phyloP scores from a whole-genome alignment of 2,888 invertebrate genomes.

The Oscheius sp. region DNA sequence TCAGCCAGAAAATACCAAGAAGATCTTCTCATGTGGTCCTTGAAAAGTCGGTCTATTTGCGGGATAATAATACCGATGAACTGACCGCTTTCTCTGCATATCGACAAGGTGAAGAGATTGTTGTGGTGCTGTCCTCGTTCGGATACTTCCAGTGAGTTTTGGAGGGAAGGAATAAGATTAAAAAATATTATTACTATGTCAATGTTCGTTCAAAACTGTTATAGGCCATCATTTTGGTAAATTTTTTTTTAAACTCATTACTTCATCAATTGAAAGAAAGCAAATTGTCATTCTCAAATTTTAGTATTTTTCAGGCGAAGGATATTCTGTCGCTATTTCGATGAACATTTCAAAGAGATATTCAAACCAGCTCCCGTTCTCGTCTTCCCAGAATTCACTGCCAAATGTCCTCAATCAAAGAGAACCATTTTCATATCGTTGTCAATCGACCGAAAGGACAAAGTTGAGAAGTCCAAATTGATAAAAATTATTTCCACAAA shows the following conservation, averaged over 20 bases:
- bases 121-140: constrained; percentile 40
- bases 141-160: constrained; percentile 43
- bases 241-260: too few relatives aligned
- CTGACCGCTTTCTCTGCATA: constrained; percentile 39
- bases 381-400: constrained; percentile 46
- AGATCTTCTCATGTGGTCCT: background rate
- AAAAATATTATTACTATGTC: too few relatives aligned
- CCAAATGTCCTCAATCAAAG: constrained; percentile 27
- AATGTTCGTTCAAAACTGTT: too few relatives aligned
- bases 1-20: background rate
- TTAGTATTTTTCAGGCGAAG: constrained; percentile 48
- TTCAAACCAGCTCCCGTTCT: constrained; percentile 12
- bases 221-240: too few relatives aligned
- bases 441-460: constrained; percentile 10
- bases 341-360: constrained; percentile 29
- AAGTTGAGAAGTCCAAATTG: background rate
- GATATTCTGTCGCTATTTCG: constrained; percentile 45
- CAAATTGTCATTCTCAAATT: background rate
- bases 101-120: constrained; percentile 15
- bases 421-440: background rate
- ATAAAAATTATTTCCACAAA: background rate
- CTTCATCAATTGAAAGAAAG: too few relatives aligned
- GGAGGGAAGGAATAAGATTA: too few relatives aligned
- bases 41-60: constrained; percentile 37
- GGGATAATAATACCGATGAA: constrained; percentile 38